These are phyloP conservation scores for Puntigrus tetrazona DNA, from an alignment of 2,113 vertebrate genomes.

Conservation along the genomic window DNA sequence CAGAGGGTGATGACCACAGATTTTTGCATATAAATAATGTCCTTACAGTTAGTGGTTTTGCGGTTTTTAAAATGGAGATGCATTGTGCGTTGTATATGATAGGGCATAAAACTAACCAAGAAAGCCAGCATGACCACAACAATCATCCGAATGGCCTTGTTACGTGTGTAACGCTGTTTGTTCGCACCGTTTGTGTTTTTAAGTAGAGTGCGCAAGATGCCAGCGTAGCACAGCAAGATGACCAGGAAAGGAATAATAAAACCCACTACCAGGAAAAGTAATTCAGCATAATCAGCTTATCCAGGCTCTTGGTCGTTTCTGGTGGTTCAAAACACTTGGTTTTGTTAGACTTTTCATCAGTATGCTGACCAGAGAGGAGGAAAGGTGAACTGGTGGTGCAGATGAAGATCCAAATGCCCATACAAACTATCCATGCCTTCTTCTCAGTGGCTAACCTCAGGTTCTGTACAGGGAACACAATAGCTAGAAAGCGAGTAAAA, in stretches of 20 bases:
- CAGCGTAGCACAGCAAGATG: conserved; percentile 88
- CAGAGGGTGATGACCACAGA: conserved; percentile 87
- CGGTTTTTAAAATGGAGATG: conserved; percentile 78
- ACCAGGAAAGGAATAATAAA: conserved; percentile 85
- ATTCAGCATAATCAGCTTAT: conserved; percentile 76
- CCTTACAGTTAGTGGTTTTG: conserved; percentile 63
- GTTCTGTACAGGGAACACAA: conserved; percentile 90
- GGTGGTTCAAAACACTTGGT: conserved; percentile 95
- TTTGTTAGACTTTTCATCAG: conserved; percentile 73
- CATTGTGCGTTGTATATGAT: conserved; percentile 89
- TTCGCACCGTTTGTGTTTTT: conserved; percentile 69
- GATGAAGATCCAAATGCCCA: conserved; percentile 86
- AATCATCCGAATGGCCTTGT: conserved; percentile 90
- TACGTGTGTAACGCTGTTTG: conserved; percentile 74
- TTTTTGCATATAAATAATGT: conserved; percentile 83
- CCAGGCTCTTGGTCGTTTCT: background rate
- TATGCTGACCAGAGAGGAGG: conserved; percentile 72
- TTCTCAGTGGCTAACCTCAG: conserved; percentile 78
- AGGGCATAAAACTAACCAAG: conserved; percentile 89
- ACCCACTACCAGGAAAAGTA: conserved; percentile 83
- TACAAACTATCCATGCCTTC: conserved; percentile 80
- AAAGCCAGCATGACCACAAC: conserved; percentile 88
- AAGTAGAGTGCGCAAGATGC: conserved; percentile 84
- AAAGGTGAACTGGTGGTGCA: conserved; percentile 83
- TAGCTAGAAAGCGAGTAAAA: conserved; percentile 90